Base-by-base conservation (phyloP, 2,113 vertebrate genomes). In the Corythaeola cristata region DNA sequence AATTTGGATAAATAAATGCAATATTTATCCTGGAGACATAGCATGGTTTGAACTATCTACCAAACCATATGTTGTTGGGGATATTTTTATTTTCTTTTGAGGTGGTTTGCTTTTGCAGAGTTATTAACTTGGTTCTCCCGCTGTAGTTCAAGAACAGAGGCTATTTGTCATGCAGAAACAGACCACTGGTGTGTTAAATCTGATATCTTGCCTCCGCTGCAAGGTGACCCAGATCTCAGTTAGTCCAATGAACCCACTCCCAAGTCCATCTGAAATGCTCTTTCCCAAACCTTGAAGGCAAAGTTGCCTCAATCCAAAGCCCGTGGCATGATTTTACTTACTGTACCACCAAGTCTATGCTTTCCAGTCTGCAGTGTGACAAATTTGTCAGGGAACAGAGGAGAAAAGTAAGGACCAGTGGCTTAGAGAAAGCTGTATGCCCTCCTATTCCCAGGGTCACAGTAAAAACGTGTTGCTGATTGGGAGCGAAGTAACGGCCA, bases 151-250 rank as follows among this genome's bases (percentile, higher is more conserved):
- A 89, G 80, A 89, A 72, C 17, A 89, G 89, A 89, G 30, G 55
- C 64, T 89, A 74, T 84, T 37, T 87, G 72, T 86, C 72, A 71
- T 77, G n/a, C 22, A 44, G n/a, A 86, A 73, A 77, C 50, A 77
- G 72, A 77, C 23, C 64, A 81, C 52, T 89, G 60, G 6, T 63
- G 39, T 78, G 52, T 78, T 85, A 81, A 89, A 77, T 74, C 68
- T 77, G 63, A 5, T 74, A 41, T 62, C 60, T 66, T 77, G 13
- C 22, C 28, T 78, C 33, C 30, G 37, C 60, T 72, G 41, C 64
- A 92, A 95, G 77, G 80, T 89, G 93, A 92, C 80, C 60, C 88
- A 84, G 11, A 72, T 89, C 73, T 87, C 60, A 72, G 37, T 63
- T 47, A 72, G 44, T n/a, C 55, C 60, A 74, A 28, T 22, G n/a